These are phyloP conservation scores for Polymixis flavicincta DNA, from an alignment of 2,888 invertebrate species.

Conservation along the genomic window DNA sequence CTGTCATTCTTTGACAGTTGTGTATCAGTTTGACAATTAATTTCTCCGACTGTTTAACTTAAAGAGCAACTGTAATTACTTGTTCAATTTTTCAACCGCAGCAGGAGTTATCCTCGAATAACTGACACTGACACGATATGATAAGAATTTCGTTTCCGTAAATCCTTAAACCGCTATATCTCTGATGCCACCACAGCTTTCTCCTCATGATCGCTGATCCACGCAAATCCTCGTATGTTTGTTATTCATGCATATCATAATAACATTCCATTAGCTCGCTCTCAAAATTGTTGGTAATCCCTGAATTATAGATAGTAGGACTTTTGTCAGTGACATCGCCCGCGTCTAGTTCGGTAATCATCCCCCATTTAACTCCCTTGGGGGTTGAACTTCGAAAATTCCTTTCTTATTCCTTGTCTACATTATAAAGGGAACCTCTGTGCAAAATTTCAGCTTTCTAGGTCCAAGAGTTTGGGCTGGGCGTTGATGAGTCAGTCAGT, in stretches of 20 bases:
- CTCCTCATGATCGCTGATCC: slow-evolving; percentile 17
- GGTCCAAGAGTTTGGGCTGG: no score
- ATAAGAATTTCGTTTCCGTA: neutral
- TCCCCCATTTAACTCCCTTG: no score
- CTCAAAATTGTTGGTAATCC: neutral
- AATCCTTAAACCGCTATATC: slow-evolving; percentile 10
- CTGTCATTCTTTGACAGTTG: neutral
- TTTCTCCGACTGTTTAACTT: no score
- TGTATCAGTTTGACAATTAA: no score
- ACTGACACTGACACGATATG: neutral
- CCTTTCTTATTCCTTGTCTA: no score
- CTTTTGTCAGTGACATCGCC: no score
- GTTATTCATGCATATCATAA: slow-evolving; percentile 7
- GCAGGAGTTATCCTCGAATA: neutral
- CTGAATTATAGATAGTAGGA: no score
- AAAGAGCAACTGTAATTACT: neutral
- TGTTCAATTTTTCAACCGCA: neutral
- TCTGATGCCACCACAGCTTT: slow-evolving; percentile 17
- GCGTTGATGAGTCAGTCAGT: no score
- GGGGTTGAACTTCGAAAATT: no score
- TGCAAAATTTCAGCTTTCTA: no score
- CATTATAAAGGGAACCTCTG: no score
- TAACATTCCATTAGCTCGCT: slow-evolving; percentile 15
- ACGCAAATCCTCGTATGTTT: slow-evolving; percentile 23
- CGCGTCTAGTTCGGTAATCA: no score